A percentile compares a stretch with the other conserved stretches of the same genome.
phyloP scores from a whole-genome alignment of 1,140 invertebrate species.

The Parapsyche elsis region DNA sequence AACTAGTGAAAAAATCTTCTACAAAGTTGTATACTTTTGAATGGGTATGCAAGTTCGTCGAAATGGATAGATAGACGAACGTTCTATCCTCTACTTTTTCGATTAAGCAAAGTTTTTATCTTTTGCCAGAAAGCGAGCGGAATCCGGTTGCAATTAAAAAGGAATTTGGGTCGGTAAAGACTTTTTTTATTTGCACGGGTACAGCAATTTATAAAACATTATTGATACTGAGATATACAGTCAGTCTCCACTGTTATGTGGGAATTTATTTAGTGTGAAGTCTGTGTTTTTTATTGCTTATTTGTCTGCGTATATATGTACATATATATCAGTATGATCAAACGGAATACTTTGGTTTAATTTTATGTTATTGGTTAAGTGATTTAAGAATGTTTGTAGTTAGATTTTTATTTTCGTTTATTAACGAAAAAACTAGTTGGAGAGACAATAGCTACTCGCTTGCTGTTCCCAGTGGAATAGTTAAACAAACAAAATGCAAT shows the following conservation, averaged over 20 bases:
- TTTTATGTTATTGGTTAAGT: too few species aligned
- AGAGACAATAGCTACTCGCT: not conserved
- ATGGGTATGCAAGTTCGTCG: not conserved
- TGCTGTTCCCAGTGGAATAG: not conserved
- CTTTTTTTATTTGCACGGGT: slow-evolving; percentile 8
- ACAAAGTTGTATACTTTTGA: not conserved
- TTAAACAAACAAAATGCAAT: too few species aligned
- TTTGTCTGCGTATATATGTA: too few species aligned
- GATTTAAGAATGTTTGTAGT: too few species aligned
- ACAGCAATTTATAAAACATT: not conserved
- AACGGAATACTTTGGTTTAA: too few species aligned
- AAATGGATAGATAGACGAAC: slow-evolving; percentile 16
- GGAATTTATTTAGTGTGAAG: too few species aligned
- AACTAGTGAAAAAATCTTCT: too few species aligned
- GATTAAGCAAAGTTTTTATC: slow-evolving; percentile 49
- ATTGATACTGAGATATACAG: not conserved
- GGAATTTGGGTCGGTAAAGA: slow-evolving; percentile 39
- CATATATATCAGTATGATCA: too few species aligned
- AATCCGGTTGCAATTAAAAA: slow-evolving; percentile 51
- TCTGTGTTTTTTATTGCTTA: too few species aligned
- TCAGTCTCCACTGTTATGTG: too few species aligned
- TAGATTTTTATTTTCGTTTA: too few species aligned
- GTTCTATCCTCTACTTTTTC: slow-evolving; percentile 43
- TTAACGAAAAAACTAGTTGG: not conserved
- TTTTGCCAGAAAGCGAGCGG: slow-evolving; percentile 35